A percentile compares a stretch with the other conserved stretches of the same genome.
Conservation (phyloP, 2,888 invertebrate genomes). For the Macropis europaea region DNA sequence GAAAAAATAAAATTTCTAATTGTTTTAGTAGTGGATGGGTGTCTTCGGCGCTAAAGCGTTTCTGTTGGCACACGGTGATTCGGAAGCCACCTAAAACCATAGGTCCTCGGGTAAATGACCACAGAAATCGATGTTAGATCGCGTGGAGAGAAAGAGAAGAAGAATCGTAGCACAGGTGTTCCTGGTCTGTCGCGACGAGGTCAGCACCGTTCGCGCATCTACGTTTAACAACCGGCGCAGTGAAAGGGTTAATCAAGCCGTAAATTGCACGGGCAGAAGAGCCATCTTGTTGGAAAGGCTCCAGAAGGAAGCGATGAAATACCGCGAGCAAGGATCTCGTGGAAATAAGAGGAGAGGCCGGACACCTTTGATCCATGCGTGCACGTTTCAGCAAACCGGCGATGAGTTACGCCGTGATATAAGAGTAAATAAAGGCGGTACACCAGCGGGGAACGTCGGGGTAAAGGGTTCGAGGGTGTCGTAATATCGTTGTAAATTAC, state of each 20-base stretch:
- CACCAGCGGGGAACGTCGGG: neutral
- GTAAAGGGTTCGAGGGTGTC: conserved; percentile 17
- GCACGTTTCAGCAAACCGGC: conserved; percentile 52
- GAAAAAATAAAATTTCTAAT: too few species aligned
- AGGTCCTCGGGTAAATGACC: too few species aligned
- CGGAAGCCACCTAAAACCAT: too few species aligned
- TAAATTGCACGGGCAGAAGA: conserved; percentile 33
- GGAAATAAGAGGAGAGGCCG: conserved; percentile 22
- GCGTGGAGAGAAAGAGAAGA: too few species aligned
- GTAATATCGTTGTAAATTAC: conserved; percentile 54
- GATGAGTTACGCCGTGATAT: conserved; percentile 53
- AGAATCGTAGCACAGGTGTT: too few species aligned
- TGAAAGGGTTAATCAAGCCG: conserved; percentile 38
- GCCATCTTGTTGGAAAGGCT: conserved; percentile 42
- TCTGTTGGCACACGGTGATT: too few species aligned
- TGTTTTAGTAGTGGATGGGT: too few species aligned
- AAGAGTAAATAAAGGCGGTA: conserved; percentile 41
- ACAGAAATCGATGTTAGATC: too few species aligned
- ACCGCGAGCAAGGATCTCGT: conserved; percentile 34
- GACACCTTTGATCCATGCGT: conserved; percentile 39
- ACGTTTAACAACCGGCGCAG: too few species aligned
- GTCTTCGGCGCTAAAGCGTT: too few species aligned
- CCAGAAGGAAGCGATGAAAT: conserved; percentile 46
- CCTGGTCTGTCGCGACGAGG: too few species aligned
- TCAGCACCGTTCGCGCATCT: too few species aligned